Evolutionary conservation across 2,888 invertebrate species (phyloP), one percentile per base, ranked within the genome.

Genomic region (Leucozona laternaria): DNA sequence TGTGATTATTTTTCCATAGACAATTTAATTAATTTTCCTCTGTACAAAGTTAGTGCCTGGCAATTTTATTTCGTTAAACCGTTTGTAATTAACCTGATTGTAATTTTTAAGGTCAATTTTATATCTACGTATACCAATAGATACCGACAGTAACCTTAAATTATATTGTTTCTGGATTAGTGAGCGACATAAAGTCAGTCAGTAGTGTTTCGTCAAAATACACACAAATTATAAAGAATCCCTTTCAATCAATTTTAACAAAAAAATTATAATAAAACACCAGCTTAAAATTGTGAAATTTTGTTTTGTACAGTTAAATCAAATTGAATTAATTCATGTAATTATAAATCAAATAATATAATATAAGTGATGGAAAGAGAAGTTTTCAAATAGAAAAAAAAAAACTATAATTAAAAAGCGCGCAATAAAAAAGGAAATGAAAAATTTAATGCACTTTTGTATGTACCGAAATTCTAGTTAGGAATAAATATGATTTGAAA

Each of bases 11-110:
- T 43, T 28, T 37, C 28, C 17, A 37, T 15, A 48, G 45, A 28
- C 22, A 40, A 28, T 80, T 85, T 80, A 85, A 85, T 85, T 85
- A 80, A 77, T 85, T 85, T 55, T 53, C 43, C 20, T 34, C 15
- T 48, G 25, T 55, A 50, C 13, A 53, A 72, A 57, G 50, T 50
- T 50, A 17, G 45, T 45, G 17, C 53, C 82, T 37, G 68, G 58
- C 66, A 73, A 60, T 55, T 73, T 37, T 45, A 77, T 43, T 37
- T 15, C 17, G 37, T 68, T 57, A 45, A 76, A 40, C 40, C 68
- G 70, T 80, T 85, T 73, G 73, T 78, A 85, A 85, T 81, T 85
- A 85, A 85, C 80, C 73, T 68, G 72, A 77, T 77, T 80, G 77
- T 85, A 85, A 85, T 85, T 80, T 77, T 77, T 57, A 34, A 22